Evolutionary conservation across 1,140 invertebrate species (phyloP).

Genomic region (Rhopalosiphum maidis): DNA sequence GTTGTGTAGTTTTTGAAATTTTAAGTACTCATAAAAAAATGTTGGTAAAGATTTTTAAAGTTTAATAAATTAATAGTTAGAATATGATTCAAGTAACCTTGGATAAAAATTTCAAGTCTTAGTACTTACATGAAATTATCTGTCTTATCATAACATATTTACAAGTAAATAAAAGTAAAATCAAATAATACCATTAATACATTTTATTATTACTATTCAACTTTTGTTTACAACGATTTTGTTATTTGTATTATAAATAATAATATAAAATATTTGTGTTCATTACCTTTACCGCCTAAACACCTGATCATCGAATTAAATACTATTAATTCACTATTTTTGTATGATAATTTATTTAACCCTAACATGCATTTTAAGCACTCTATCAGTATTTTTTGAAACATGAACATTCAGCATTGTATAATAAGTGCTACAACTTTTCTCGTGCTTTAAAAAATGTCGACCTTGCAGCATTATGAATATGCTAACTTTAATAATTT

Average conservation of each 20-base stretch:
- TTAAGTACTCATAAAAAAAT: conserved; percentile 18
- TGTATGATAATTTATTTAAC: background rate
- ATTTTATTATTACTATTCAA: background rate
- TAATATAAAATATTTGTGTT: background rate
- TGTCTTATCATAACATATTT: background rate
- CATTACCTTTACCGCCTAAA: background rate
- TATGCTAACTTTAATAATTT: background rate
- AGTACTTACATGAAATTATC: background rate
- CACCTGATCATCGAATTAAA: background rate
- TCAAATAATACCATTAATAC: background rate
- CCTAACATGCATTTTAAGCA: background rate
- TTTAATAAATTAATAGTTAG: background rate
- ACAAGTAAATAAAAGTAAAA: background rate
- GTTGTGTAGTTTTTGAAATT: background rate
- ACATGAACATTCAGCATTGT: too few relatives aligned
- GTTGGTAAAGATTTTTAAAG: background rate
- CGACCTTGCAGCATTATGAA: background rate
- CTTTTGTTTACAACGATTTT: background rate
- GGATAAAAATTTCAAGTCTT: background rate
- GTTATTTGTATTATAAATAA: background rate
- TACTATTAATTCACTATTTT: background rate
- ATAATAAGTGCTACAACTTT: background rate
- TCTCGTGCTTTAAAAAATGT: background rate
- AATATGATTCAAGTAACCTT: background rate
- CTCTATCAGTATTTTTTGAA: background rate